Evolutionary conservation across 2,113 vertebrate species (phyloP), one percentile per base, ranked within the genome.

Genomic region (Gobiocypris rarus): DNA sequence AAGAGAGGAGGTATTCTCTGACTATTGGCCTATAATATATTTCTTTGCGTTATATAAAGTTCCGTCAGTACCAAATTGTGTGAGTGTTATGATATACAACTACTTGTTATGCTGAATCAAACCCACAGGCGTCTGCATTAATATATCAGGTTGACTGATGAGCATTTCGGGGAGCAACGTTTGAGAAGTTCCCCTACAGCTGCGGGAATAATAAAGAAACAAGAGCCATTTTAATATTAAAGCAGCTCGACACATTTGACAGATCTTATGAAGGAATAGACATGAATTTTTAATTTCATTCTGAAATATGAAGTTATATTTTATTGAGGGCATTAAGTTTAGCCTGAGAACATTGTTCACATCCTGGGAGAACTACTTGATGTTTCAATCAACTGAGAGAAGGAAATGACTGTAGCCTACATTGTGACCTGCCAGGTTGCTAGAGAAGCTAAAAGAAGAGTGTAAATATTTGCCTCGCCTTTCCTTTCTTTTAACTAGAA

Each of bases 241-340:
- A 84, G 71, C 75, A 61, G 81, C 61, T 67, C 31, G 52, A 73
- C 81, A 70, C 38, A 38, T 76, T 77, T 69, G 48, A 85, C 74
- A 50, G 84, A 41, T 85, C 15, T 82, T 77, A 77, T 86, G 82
- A 88, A 85, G 84, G 73, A 84, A 74, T 48, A 73, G 61, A 78
- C 87, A 88, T 88, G 73, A 86, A 88, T 88, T 84, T 86, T 88
- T 88, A 71, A 88, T 88, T 79, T 73, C 15, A 7, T 45, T 71
- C 54, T 88, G 87, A 88, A 88, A 88, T 84, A 88, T 88, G 84
- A 85, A 88, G 87, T 86, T 83, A 88, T 88, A 80, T 82, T 88
- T 88, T 86, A 88, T 88, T 86, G 87, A 86, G 56, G 85, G 84
- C 84, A 77, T 86, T 84, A 86, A 88, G 84, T 88, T 88, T 86